These are phyloP conservation scores for Eupeodes latifasciatus DNA, from an alignment of 2,888 invertebrate genomes.

Conservation along the genomic window DNA sequence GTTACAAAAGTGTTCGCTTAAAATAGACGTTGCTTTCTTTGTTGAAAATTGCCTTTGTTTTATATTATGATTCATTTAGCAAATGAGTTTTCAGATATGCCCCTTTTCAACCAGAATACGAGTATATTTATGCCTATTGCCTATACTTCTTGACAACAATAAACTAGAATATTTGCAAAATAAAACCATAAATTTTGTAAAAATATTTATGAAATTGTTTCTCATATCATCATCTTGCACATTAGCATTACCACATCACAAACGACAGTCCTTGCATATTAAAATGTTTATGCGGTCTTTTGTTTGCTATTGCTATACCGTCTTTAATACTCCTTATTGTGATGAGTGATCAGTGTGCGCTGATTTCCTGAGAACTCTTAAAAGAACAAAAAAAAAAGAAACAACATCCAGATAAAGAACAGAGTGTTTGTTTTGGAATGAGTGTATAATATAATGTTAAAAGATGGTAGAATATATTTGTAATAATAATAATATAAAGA, in stretches of 20 bases:
- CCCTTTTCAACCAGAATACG: too few relatives aligned
- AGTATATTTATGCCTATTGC: neutral
- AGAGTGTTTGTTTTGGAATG: neutral
- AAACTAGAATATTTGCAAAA: conserved; percentile 38
- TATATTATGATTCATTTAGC: neutral
- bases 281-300: conserved; percentile 30
- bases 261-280: conserved; percentile 69
- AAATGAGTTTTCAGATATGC: neutral
- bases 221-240: conserved; percentile 64
- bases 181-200: conserved; percentile 50
- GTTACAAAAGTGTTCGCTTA: too few relatives aligned
- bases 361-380: conserved; percentile 66
- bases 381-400: conserved; percentile 12
- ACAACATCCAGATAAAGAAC: conserved; percentile 22
- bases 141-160: neutral
- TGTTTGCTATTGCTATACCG: neutral
- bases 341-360: conserved; percentile 44
- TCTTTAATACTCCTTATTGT: conserved; percentile 8
- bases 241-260: conserved; percentile 65
- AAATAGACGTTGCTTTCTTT: too few relatives aligned
- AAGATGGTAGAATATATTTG: conserved; percentile 42
- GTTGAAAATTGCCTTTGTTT: too few relatives aligned
- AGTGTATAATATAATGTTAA: neutral
- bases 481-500: conserved; percentile 29
- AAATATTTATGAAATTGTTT: conserved; percentile 70